These are phyloP conservation scores for Mamestra configurata DNA, from an alignment of 1,140 invertebrate species.

Conservation along the genomic window DNA sequence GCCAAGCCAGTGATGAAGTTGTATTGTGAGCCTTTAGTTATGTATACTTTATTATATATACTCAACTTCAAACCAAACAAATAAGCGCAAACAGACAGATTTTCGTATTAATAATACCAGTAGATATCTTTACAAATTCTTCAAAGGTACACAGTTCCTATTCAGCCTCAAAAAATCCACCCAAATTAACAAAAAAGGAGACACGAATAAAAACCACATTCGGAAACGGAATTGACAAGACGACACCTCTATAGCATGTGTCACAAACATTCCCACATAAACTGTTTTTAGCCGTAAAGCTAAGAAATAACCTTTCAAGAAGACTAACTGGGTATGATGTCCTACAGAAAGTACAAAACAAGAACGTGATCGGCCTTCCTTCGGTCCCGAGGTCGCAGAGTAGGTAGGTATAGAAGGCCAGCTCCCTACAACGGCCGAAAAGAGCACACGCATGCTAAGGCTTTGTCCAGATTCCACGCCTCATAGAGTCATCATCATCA, in stretches of 20 bases:
- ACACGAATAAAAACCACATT: background rate
- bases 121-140: background rate
- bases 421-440: background rate
- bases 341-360: slow-evolving; percentile 35
- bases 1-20: no score
- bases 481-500: no score
- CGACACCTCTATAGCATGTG: slow-evolving; percentile 28
- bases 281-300: slow-evolving; percentile 17
- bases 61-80: no score
- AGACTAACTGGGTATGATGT: slow-evolving; percentile 46
- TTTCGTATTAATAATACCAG: no score
- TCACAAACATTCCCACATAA: slow-evolving; percentile 28
- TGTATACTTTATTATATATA: no score
- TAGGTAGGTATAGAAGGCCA: background rate
- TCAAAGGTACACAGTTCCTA: background rate
- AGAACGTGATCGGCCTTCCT: slow-evolving; percentile 44
- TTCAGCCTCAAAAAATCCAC: background rate
- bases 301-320: slow-evolving; percentile 43
- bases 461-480: no score
- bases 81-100: no score
- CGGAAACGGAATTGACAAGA: slow-evolving; percentile 9
- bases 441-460: no score
- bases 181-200: background rate
- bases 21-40: no score
- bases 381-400: background rate